Percentiles rank a stretch among this genome's conserved stretches.
Conservation (phyloP, 2,113 vertebrate genomes). For the Apodemus speciosus region DNA sequence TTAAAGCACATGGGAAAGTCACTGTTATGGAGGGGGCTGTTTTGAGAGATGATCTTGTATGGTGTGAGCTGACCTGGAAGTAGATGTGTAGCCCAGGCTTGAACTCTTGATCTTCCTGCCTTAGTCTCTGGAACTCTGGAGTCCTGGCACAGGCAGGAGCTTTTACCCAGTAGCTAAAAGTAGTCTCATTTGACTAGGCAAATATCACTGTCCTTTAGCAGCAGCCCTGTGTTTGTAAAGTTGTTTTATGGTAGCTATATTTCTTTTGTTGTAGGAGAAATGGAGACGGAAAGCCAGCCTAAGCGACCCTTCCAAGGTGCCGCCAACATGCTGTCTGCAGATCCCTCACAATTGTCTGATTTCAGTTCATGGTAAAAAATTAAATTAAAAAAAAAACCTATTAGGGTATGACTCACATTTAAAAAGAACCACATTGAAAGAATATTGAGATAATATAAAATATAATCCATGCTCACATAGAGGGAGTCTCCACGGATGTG, state of each 20-base stretch:
- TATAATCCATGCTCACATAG: neutral
- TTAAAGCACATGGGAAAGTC: constrained; percentile 42
- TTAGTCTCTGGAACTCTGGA: neutral
- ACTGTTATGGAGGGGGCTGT: neutral
- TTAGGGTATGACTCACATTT: constrained; percentile 37
- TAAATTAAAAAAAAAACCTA: constrained; percentile 49
- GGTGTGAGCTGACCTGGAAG: neutral
- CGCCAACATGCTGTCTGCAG: constrained; percentile 94
- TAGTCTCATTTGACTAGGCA: constrained; percentile 46
- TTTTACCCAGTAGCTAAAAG: constrained; percentile 3
- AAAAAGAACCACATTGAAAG: constrained; percentile 38
- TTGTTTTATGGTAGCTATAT: constrained; percentile 27
- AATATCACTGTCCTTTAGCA: constrained; percentile 19
- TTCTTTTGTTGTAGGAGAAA: constrained; percentile 89
- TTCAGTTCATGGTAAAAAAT: constrained; percentile 92
- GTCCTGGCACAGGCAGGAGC: neutral
- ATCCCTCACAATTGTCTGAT: constrained; percentile 90
- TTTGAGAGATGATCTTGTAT: neutral
- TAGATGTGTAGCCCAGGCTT: neutral
- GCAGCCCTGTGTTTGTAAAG: neutral
- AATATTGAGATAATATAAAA: constrained; percentile 45
- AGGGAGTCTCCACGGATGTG: neutral
- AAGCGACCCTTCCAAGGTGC: constrained; percentile 98
- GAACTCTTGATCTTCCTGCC: neutral
- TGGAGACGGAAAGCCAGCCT: constrained; percentile 97